phyloP scores from a whole-genome alignment of 2,113 vertebrate genomes.

The Sapayoa aenigma region DNA sequence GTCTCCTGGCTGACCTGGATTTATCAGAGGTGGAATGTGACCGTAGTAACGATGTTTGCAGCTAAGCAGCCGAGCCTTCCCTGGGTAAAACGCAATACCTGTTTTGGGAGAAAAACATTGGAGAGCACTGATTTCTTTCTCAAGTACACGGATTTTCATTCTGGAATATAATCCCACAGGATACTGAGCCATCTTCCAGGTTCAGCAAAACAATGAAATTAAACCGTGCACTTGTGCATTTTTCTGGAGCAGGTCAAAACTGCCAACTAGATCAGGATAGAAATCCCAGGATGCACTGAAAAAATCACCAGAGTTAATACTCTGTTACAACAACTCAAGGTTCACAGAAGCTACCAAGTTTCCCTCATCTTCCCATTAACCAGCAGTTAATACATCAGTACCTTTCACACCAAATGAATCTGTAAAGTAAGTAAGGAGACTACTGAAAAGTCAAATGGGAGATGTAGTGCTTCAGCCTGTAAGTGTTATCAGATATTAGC shows the following conservation, averaged over 20 bases:
- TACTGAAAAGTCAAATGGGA: neutral
- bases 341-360: neutral
- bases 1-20: slow-evolving; percentile 78
- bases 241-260: neutral
- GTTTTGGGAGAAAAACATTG: neutral
- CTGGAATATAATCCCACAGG: neutral
- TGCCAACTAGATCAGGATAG: neutral
- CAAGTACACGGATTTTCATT: neutral
- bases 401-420: neutral
- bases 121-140: neutral
- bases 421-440: neutral
- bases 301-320: neutral
- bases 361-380: neutral
- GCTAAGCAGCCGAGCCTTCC: slow-evolving; percentile 86
- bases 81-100: slow-evolving; percentile 94
- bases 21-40: slow-evolving; percentile 82
- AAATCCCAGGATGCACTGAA: fast-evolving
- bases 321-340: neutral
- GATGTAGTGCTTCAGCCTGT: neutral
- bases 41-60: slow-evolving; percentile 89
- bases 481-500: neutral
- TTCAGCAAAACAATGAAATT: neutral
- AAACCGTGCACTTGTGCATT: neutral
- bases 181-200: neutral
- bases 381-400: neutral